A percentile compares a stretch with the other conserved stretches of the same genome.
Evolutionary conservation across 2,113 vertebrate species (phyloP).

Genomic region (Actenoides lindsayi): DNA sequence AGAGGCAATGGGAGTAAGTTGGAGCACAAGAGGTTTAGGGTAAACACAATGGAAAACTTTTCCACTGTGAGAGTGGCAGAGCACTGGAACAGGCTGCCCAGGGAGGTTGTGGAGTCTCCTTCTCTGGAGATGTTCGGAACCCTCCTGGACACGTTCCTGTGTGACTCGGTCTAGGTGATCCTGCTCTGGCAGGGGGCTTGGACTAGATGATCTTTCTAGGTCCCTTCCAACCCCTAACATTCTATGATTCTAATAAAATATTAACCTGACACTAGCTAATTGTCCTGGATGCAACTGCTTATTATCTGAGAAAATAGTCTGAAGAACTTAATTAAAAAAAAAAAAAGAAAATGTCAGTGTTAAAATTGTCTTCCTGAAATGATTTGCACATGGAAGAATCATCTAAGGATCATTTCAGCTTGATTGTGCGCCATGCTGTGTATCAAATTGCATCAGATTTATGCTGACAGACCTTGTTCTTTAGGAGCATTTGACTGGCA

Average conservation of each 20-base stretch:
- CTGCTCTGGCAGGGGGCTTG: too few relatives aligned
- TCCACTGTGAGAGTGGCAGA: too few relatives aligned
- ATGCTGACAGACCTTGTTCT: neutral
- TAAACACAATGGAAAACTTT: too few relatives aligned
- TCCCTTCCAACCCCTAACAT: too few relatives aligned
- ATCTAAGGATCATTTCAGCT: neutral
- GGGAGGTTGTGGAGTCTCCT: too few relatives aligned
- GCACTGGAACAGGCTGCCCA: too few relatives aligned
- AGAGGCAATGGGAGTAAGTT: too few relatives aligned
- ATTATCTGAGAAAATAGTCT: neutral
- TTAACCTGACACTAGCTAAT: neutral
- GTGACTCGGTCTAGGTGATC: too few relatives aligned
- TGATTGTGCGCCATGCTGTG: neutral
- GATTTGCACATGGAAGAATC: neutral
- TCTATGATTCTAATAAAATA: neutral
- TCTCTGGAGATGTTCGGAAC: too few relatives aligned
- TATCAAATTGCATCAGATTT: conserved; percentile 5
- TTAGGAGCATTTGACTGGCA: conserved; percentile 30
- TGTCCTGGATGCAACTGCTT: neutral
- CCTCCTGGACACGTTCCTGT: too few relatives aligned
- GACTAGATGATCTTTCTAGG: too few relatives aligned
- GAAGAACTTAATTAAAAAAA: neutral
- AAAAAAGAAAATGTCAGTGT: neutral
- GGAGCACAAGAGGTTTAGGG: too few relatives aligned
- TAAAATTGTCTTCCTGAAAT: neutral